Base-by-base conservation (phyloP, 1,140 invertebrate genomes). In the Drosophila takahashii region DNA sequence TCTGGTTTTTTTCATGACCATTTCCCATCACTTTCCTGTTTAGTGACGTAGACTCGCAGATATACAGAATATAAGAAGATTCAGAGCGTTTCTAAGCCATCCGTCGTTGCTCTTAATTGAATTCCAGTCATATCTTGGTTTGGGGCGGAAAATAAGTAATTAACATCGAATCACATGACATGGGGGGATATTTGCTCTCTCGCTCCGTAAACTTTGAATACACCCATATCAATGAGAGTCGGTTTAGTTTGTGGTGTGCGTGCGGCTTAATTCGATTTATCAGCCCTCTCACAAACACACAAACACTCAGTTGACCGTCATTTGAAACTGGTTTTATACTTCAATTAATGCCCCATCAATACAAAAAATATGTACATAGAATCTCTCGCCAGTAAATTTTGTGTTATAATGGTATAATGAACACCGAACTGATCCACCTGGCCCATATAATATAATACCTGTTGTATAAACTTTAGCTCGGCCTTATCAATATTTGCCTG, bases 311-410 rank as follows among this genome's bases (percentile, higher is more conserved):
- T 71, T 87, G 83, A 72, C 83, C 66, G 70, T 72, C 83, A 87
- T 83, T 64, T 45, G 47, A 86, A 86, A 86, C 81, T 83, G 79
- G 81, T 86, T 86, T 86, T 76, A 67, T 71, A 81, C 80, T 86
- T 79, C 70, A 81, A 81, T 79, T 66, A 73, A 73, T 73, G 32
- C 41, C 51, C 51, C 16, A 47, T 51, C 37, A 37, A 69, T 58
- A 37, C 45, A 50, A 16, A 45, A 16, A 26, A 15, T 29, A 48
- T 26, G 13, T 36, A 32, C 29, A 32, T 32, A 18, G 36, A 58
- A 57, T 58, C 41, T 26, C 61, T 39, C 52, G 32, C 48, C 52
- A 29, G 11, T 22, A 32, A 37, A 69, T 32, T 32, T 7, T 32
- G 6, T 29, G 27, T 5, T 29, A 29, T 29, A 29, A 29, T 29